Percentiles rank a stretch among this genome's conserved stretches.
Conservation (phyloP, 2,797 vertebrate genomes). For the Thamnophis elegans region DNA sequence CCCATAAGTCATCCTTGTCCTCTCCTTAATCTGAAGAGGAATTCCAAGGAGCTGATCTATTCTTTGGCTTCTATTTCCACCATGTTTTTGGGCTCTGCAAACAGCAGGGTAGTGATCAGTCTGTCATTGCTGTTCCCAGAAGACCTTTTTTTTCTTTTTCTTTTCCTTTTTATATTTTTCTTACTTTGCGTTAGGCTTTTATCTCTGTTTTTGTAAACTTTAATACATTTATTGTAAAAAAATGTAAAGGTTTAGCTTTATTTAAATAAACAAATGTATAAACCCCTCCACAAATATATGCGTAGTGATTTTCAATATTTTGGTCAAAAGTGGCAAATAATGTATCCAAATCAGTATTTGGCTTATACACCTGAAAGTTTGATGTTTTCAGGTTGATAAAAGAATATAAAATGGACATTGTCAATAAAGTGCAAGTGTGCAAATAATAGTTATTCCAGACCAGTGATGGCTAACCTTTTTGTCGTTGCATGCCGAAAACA, state of each 20-base stretch:
- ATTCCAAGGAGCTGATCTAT: background rate
- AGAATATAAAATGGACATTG: background rate
- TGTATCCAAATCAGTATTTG: background rate
- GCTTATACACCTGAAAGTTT: background rate
- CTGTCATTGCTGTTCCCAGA: background rate
- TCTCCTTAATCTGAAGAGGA: background rate
- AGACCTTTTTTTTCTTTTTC: background rate
- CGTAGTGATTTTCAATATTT: background rate
- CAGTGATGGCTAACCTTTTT: too few species aligned
- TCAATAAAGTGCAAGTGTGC: constrained; percentile 3
- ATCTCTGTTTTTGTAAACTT: background rate
- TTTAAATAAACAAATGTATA: background rate
- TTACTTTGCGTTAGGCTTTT: background rate
- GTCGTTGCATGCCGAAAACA: too few species aligned
- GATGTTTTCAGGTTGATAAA: constrained; percentile 9
- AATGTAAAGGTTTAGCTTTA: background rate
- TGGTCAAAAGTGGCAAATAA: background rate
- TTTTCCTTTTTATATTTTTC: background rate
- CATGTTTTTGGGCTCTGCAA: background rate
- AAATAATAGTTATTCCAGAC: constrained; percentile 1
- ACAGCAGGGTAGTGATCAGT: background rate
- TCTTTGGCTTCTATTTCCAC: background rate
- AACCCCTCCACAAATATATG: background rate
- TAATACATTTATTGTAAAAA: background rate
- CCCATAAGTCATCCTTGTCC: background rate